Base-by-base conservation (phyloP, 2,888 invertebrate species). In the Pristionchus arcanus region DNA sequence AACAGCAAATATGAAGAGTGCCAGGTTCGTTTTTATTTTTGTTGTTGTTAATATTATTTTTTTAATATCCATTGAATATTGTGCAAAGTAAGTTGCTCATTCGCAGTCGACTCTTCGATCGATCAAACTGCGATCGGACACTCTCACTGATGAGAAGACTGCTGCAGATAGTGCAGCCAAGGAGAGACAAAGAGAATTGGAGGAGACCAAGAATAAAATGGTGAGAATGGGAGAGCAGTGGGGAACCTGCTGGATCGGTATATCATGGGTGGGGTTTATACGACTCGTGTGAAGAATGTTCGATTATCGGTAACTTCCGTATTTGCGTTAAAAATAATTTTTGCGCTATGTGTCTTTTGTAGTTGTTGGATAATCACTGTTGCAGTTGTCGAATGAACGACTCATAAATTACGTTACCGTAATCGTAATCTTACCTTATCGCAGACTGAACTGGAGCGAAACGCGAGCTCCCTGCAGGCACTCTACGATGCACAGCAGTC, bases 401-500 rank as follows among this genome's bases (percentile, higher is more conserved):
- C 3, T 59, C 15, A 59, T 5, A 25, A 19, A 59, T 59, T 19
- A 4, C 15, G 19, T 59, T 59, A 59, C 59, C 21, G 25, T 59
- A 59, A 59, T 49, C 42, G 42, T 66, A 28, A 77, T 34, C 37
- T 11, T 42, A 15, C 34, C 34, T 28, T 1, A 31, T 71, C n/a
- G 25, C 77, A 77, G 77, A 42, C 77, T 77, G 91, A 91, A 31
- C 87, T 91, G 37, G 87, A 90, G 63, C 84, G 90, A n/a, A 91
- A 92, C 59, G 89, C 90, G 49, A 90, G 91, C 0, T 91, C 91
- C 2, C 81, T 92, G 66, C 89, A 34, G 19, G 83, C 86, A 5
- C 87, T 92, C 19, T 86, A 90, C n/a, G 90, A 89, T 2, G 90
- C 92, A 11, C 91, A 92, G 85, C 88, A 91, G 19, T 77, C 86